Percentiles rank a stretch among this genome's conserved stretches.
Evolutionary conservation across 2,113 vertebrate genomes (phyloP).

Genomic region (Melanerpes aurifrons): DNA sequence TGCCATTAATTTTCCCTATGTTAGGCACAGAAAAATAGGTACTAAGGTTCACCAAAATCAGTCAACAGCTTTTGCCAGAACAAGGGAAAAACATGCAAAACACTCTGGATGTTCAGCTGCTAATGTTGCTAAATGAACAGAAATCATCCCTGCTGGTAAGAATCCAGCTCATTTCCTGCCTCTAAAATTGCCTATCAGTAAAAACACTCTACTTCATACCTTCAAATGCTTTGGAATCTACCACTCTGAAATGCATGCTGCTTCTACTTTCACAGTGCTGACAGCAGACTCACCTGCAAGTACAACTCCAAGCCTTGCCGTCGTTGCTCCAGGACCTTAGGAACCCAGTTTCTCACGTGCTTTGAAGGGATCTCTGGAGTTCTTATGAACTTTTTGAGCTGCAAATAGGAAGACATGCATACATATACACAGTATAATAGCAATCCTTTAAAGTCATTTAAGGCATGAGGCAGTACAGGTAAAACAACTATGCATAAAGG

Average conservation of each 20-base stretch:
- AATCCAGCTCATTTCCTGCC: neutral
- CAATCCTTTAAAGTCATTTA: neutral
- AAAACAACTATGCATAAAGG: neutral
- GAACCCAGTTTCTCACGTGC: constrained; percentile 97
- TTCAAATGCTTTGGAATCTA: neutral
- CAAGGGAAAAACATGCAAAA: neutral
- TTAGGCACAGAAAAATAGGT: neutral
- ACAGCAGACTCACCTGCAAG: constrained; percentile 85
- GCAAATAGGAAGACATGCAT: neutral
- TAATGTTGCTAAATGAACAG: neutral
- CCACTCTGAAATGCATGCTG: neutral
- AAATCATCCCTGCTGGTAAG: neutral
- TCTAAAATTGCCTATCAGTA: neutral
- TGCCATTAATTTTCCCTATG: neutral
- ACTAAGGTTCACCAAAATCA: neutral
- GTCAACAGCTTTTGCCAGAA: neutral
- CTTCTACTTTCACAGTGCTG: neutral
- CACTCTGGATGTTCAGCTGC: neutral
- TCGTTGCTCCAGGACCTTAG: constrained; percentile 95
- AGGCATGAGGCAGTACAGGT: neutral
- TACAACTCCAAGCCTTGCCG: constrained; percentile 93
- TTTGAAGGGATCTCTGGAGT: constrained; percentile 97
- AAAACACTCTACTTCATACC: neutral
- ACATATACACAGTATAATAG: neutral
- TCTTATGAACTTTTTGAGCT: constrained; percentile 97